A percentile compares a stretch with the other conserved stretches of the same genome.
phyloP scores from a whole-genome alignment of 92 coral and sea anemone species.

The Palythoa grandis region DNA sequence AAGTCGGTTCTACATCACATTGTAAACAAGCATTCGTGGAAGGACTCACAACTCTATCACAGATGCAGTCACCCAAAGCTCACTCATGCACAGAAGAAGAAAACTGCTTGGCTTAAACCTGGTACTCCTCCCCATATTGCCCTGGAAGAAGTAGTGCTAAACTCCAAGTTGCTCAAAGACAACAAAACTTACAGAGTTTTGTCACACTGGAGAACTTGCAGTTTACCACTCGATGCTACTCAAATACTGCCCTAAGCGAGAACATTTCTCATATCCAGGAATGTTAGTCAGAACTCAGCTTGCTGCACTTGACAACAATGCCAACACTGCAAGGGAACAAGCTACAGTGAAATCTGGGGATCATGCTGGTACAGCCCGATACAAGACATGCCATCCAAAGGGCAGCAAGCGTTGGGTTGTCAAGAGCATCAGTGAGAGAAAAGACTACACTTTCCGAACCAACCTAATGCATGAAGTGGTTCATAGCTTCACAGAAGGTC shows the following conservation, averaged over 20 bases:
- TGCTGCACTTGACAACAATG: constrained; percentile 67
- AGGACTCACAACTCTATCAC: constrained; percentile 40
- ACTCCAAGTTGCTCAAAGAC: constrained; percentile 59
- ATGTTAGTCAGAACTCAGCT: constrained; percentile 63
- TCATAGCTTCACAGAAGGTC: constrained; percentile 9
- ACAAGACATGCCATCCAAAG: constrained; percentile 53
- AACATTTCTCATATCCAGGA: constrained; percentile 57
- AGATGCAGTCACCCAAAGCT: constrained; percentile 55
- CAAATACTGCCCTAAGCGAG: constrained; percentile 63
- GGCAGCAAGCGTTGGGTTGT: constrained; percentile 67
- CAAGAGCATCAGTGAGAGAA: constrained; percentile 59
- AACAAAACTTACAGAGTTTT: constrained; percentile 61
- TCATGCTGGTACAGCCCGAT: constrained; percentile 22
- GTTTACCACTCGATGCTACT: constrained; percentile 67
- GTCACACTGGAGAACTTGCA: constrained; percentile 64
- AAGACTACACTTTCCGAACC: constrained; percentile 40
- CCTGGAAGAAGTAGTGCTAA: constrained; percentile 59
- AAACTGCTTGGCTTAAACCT: constrained; percentile 59
- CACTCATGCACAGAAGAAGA: constrained; percentile 37
- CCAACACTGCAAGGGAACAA: constrained; percentile 49
- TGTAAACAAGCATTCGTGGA: constrained; percentile 52
- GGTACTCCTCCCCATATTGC: constrained; percentile 56
- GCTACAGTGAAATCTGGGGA: constrained; percentile 44
- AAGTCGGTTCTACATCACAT: constrained; percentile 57
- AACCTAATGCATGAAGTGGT: constrained; percentile 33